Evolutionary conservation across 2,113 vertebrate genomes (phyloP).

Genomic region (Aplodontia rufa): DNA sequence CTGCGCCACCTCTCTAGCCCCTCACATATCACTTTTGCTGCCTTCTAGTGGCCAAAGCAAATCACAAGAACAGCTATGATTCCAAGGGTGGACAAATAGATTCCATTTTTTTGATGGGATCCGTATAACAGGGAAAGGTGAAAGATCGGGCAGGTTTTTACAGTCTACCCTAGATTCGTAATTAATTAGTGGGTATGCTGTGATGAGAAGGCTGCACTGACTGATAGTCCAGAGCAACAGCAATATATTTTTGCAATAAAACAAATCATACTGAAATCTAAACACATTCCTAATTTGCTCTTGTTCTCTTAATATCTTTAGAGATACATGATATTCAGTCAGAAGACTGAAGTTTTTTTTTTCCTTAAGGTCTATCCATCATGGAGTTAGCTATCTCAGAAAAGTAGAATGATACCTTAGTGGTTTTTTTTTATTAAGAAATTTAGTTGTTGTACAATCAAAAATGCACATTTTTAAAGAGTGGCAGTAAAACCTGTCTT

Average conservation of each 20-base stretch:
- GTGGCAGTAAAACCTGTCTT: conserved; percentile 61
- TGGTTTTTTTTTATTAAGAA: too few species aligned
- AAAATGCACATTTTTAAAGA: conserved; percentile 72
- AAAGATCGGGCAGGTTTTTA: background rate
- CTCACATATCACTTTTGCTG: background rate
- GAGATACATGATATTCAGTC: conserved; percentile 43
- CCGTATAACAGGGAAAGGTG: background rate
- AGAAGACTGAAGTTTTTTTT: conserved; percentile 27
- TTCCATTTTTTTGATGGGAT: background rate
- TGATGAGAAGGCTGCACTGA: background rate
- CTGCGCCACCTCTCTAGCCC: too few species aligned
- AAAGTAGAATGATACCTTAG: conserved; percentile 62
- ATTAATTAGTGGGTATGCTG: background rate
- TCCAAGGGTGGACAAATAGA: background rate
- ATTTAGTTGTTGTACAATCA: too few species aligned
- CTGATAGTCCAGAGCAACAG: conserved; percentile 8
- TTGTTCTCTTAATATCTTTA: conserved; percentile 42
- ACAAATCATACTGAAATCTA: conserved; percentile 34
- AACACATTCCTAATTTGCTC: conserved; percentile 42
- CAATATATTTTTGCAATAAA: conserved; percentile 36
- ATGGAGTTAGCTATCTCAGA: conserved; percentile 37
- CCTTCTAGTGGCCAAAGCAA: background rate
- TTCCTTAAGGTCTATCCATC: background rate
- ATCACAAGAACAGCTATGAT: background rate
- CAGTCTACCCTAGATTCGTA: background rate